Percentiles rank a stretch among this genome's conserved stretches.
Conservation (phyloP, 2,888 invertebrate genomes). For the Drosophila picticornis region DNA sequence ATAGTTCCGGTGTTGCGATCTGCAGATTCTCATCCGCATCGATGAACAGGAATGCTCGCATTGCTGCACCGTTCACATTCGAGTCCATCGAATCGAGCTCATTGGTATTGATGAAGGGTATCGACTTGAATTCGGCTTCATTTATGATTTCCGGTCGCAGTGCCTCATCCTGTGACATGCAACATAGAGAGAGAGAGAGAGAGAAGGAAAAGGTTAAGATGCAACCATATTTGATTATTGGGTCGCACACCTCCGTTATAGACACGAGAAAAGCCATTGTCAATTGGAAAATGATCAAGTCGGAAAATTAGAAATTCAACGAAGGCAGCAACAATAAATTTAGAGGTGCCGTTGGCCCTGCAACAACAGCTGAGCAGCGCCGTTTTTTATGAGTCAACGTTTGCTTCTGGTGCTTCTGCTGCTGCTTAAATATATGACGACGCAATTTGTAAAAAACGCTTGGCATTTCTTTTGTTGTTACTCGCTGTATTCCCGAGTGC, state of each 20-base stretch:
- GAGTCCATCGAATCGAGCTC: conserved; percentile 69
- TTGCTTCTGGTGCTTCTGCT: conserved; percentile 14
- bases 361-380: conserved; percentile 5
- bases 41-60: conserved; percentile 86
- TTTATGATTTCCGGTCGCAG: conserved; percentile 74
- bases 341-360: conserved; percentile 33
- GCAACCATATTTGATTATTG: conserved; percentile 1
- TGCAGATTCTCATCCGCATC: conserved; percentile 88
- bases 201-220: background rate
- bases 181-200: conserved; percentile 8
- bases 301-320: background rate
- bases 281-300: background rate
- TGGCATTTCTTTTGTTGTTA: conserved; percentile 62
- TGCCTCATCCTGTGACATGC: conserved; percentile 70
- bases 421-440: conserved; percentile 53
- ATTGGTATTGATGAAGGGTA: conserved; percentile 77
- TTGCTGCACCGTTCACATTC: conserved; percentile 54
- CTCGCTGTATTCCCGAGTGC: conserved; percentile 11
- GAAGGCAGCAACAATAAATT: conserved; percentile 5
- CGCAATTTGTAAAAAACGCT: conserved; percentile 59
- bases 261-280: conserved; percentile 63
- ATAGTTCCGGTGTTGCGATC: conserved; percentile 86
- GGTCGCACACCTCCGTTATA: conserved; percentile 57
- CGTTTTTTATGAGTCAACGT: conserved; percentile 36
- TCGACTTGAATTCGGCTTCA: conserved; percentile 82